phyloP scores from a whole-genome alignment of 53 echinoderm and acorn worm species.

The Crossaster papposus region DNA sequence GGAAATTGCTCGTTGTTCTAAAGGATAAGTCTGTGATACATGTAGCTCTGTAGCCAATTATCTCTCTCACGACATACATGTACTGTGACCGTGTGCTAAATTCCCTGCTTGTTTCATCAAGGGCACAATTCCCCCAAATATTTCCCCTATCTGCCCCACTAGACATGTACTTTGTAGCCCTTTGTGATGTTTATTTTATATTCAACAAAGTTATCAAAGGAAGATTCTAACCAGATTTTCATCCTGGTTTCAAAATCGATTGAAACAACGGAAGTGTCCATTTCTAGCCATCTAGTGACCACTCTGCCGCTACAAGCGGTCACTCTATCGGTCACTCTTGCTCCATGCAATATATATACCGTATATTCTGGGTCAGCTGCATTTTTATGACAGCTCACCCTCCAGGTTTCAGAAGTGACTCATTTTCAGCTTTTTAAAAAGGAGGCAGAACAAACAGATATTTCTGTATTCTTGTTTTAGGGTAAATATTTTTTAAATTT shows the following conservation, averaged over 20 bases:
- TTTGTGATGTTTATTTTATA: no score
- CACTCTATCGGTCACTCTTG: constrained; percentile 4
- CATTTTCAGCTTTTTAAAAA: background rate
- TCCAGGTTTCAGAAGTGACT: background rate
- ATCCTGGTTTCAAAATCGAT: background rate
- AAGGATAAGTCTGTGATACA: no score
- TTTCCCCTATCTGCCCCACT: no score
- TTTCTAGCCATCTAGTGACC: background rate
- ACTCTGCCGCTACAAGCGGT: background rate
- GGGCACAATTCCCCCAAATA: no score
- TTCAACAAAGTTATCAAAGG: background rate
- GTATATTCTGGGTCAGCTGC: constrained; percentile 26
- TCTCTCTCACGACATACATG: no score
- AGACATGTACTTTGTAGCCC: no score
- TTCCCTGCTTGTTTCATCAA: no score
- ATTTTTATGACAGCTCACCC: background rate
- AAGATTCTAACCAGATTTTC: background rate
- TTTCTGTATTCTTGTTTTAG: background rate
- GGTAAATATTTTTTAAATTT: no score
- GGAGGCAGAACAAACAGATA: background rate
- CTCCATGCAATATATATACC: background rate
- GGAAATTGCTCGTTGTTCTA: no score
- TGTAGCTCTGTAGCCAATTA: no score
- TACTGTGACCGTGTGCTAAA: no score
- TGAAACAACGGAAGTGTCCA: background rate